Percentiles rank a stretch among this genome's conserved stretches.
These are phyloP conservation scores for Urocynchramus pylzowi DNA, from an alignment of 2,113 vertebrate genomes.

Conservation along the genomic window DNA sequence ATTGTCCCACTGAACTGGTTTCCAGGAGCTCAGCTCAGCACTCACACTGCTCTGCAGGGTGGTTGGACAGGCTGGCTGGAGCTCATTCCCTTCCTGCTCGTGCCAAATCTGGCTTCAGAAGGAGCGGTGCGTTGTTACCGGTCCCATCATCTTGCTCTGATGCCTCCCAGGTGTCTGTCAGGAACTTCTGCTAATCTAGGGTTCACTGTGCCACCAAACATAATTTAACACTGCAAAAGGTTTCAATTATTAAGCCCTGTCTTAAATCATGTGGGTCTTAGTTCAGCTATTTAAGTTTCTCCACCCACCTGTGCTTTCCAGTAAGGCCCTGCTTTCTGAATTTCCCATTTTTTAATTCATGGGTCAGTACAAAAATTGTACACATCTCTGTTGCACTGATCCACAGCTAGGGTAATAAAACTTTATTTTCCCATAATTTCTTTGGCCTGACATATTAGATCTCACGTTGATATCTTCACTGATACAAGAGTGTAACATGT, in stretches of 20 bases:
- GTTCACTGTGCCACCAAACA: not conserved
- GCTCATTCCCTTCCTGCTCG: not conserved
- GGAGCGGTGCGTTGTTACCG: not conserved
- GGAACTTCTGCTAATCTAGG: not conserved
- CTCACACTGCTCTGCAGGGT: not conserved
- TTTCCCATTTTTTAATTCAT: not conserved
- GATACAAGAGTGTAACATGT: not conserved
- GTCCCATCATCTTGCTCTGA: not conserved
- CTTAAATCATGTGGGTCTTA: not conserved
- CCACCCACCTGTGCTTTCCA: not conserved
- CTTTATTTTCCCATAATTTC: not conserved
- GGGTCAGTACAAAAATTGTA: not conserved
- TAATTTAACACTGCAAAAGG: not conserved
- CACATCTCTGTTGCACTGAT: not conserved
- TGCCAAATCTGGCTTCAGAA: not conserved
- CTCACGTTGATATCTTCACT: not conserved
- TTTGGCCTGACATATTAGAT: not conserved
- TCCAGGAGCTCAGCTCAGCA: not conserved
- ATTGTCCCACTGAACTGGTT: not conserved
- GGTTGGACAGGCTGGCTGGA: not conserved
- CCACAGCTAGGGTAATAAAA: not conserved
- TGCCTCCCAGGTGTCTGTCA: not conserved
- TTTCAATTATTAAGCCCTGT: not conserved
- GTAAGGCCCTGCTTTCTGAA: not conserved
- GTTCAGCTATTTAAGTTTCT: not conserved